Conservation (phyloP, 2,113 vertebrate genomes). For the Cyprinodon tularosa region DNA sequence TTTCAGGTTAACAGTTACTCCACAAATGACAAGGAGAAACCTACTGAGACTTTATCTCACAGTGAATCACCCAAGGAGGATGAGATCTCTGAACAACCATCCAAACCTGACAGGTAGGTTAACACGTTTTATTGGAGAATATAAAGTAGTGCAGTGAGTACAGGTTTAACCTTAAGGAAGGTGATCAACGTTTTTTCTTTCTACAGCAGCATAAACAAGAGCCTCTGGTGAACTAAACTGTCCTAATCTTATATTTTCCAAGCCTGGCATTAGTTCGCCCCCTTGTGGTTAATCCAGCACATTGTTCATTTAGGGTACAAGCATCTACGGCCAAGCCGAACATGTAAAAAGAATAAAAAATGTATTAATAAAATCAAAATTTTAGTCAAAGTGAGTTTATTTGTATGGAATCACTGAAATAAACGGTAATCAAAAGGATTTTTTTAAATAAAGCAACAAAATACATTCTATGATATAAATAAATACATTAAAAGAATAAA, state of each 20-base stretch:
- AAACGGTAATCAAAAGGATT: neutral
- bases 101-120: conserved; percentile 79
- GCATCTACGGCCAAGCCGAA: neutral
- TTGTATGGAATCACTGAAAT: neutral
- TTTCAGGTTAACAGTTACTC: conserved; percentile 83
- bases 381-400: neutral
- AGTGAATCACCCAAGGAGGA: conserved; percentile 77
- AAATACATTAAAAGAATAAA: neutral
- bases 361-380: neutral
- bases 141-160: neutral
- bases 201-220: conserved; percentile 1
- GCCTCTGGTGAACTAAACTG: conserved; percentile 1
- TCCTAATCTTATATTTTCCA: neutral
- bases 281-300: conserved; percentile 54
- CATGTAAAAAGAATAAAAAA: too few species aligned
- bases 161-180: conserved; percentile 17
- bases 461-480: neutral
- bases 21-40: conserved; percentile 71
- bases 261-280: conserved; percentile 39
- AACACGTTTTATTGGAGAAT: neutral
- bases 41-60: conserved; percentile 82
- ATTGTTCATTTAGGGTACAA: neutral
- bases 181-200: neutral
- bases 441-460: neutral
- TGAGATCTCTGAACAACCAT: conserved; percentile 65